Percentiles rank a stretch among this genome's conserved stretches.
These are phyloP conservation scores for Acropternis orthonyx DNA, from an alignment of 2,797 vertebrate species.

Conservation along the genomic window DNA sequence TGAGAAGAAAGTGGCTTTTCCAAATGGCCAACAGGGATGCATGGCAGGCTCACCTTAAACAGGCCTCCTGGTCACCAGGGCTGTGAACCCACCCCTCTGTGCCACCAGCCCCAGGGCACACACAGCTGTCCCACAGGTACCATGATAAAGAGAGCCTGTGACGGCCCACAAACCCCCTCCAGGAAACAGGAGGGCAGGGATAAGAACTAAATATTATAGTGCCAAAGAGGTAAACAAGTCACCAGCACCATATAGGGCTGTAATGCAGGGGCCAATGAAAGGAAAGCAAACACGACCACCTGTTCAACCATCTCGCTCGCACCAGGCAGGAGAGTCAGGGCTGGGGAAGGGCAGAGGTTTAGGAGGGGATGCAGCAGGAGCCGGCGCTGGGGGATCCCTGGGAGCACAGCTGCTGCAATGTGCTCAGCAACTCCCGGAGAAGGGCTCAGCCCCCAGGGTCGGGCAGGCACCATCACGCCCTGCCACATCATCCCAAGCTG, in stretches of 20 bases:
- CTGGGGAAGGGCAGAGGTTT: not conserved
- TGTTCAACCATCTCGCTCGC: not conserved
- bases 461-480: not conserved
- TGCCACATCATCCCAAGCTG: accelerated
- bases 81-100: accelerated
- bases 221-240: not conserved
- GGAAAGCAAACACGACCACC: not conserved
- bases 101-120: not conserved
- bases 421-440: not conserved
- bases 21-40: accelerated
- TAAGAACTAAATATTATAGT: accelerated
- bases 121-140: accelerated
- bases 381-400: not conserved
- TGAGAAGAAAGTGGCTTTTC: not conserved
- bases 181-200: not conserved
- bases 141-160: accelerated
- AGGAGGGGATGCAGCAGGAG: not conserved
- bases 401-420: not conserved
- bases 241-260: not conserved
- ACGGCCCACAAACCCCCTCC: accelerated
- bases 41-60: accelerated
- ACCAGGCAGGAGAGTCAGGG: accelerated
- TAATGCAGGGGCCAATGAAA: not conserved
- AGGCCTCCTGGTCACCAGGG: accelerated
- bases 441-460: not conserved